Conservation (phyloP, 2,888 invertebrate genomes). For the Drosophila glabriapex region DNA sequence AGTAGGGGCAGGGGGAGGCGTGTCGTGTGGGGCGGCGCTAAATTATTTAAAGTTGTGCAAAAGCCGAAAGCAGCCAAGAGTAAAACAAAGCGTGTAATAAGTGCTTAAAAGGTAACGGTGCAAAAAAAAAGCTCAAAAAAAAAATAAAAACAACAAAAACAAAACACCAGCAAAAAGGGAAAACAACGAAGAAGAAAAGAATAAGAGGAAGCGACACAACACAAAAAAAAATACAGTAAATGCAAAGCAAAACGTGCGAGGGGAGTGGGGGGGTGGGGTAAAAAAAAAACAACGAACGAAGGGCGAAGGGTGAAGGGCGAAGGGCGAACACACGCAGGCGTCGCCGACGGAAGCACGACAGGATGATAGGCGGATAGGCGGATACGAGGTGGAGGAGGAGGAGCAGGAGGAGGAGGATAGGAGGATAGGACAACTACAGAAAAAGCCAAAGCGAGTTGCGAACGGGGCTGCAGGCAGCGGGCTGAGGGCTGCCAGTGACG, state of each 20-base stretch:
- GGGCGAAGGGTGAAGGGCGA: conserved; percentile 4
- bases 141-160: conserved; percentile 5
- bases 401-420: conserved; percentile 6
- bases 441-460: neutral
- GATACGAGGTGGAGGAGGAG: conserved; percentile 2
- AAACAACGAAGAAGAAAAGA: conserved; percentile 12
- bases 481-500: conserved; percentile 8
- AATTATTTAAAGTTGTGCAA: conserved; percentile 73
- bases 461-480: neutral
- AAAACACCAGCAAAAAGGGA: neutral
- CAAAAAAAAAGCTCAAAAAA: conserved; percentile 1
- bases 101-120: conserved; percentile 58
- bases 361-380: conserved; percentile 3
- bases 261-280: neutral
- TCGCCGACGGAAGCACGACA: conserved; percentile 36
- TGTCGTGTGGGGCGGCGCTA: conserved; percentile 28
- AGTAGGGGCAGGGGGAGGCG: neutral
- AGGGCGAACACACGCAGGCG: conserved; percentile 51
- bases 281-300: conserved; percentile 2
- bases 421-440: neutral
- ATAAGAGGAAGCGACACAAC: conserved; percentile 12
- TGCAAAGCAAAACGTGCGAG: conserved; percentile 7
- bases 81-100: conserved; percentile 65
- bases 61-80: conserved; percentile 52
- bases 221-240: conserved; percentile 12